Conservation (phyloP, 2,888 invertebrate species). For the Andrena haemorrhoa region DNA sequence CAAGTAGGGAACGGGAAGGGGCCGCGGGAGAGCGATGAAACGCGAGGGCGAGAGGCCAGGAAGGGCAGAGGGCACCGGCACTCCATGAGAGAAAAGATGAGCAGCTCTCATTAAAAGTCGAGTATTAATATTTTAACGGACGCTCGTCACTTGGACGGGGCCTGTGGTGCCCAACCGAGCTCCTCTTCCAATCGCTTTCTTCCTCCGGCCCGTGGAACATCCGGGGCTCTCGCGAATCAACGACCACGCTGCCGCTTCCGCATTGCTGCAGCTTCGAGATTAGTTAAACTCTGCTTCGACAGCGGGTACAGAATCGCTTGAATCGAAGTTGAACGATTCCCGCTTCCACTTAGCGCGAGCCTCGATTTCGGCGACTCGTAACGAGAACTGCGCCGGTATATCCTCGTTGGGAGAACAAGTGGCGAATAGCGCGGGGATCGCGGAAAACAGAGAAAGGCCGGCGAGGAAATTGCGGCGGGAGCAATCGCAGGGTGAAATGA, state of each 20-base stretch:
- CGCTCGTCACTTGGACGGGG: constrained; percentile 68
- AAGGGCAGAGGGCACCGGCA: constrained; percentile 64
- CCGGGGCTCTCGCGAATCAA: not conserved
- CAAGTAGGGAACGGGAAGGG: constrained; percentile 53
- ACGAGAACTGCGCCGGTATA: no score
- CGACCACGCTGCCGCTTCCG: not conserved
- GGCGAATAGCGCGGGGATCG: not conserved
- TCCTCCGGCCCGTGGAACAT: not conserved
- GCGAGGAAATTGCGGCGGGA: constrained; percentile 39
- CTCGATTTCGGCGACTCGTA: not conserved
- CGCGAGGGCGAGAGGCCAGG: constrained; percentile 34
- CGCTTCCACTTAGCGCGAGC: not conserved
- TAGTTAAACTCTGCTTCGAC: not conserved
- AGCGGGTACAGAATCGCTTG: not conserved
- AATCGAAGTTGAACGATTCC: not conserved
- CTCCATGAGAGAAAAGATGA: constrained; percentile 73
- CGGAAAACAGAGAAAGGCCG: not conserved
- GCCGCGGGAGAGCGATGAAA: constrained; percentile 35
- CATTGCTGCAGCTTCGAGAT: not conserved
- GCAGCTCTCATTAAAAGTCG: constrained; percentile 79
- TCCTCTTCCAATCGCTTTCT: constrained; percentile 27
- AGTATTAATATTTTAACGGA: constrained; percentile 80
- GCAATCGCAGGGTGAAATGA: constrained; percentile 48
- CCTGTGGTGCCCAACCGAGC: constrained; percentile 71
- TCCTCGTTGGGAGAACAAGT: constrained; percentile 8